A percentile compares a stretch with the other conserved stretches of the same genome.
Evolutionary conservation across 2,797 vertebrate genomes (phyloP).

Genomic region (Sebastes elongatus): DNA sequence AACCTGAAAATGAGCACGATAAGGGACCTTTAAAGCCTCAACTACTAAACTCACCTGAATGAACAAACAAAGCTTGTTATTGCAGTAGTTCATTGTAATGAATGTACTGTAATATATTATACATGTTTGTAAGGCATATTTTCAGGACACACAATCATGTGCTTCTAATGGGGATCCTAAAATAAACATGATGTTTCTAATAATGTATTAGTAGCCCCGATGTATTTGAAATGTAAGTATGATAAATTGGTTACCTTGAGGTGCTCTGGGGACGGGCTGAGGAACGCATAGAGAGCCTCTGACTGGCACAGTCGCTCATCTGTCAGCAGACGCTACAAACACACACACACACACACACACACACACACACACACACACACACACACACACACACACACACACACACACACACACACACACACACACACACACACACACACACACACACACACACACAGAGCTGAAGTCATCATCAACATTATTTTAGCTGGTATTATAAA

Average conservation of each 20-base stretch:
- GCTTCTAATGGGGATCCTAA: too few relatives aligned
- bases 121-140: too few relatives aligned
- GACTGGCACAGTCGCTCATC: conserved; percentile 96
- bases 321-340: conserved; percentile 82
- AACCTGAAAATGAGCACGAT: too few relatives aligned
- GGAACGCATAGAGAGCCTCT: conserved; percentile 96
- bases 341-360: not conserved
- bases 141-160: too few relatives aligned
- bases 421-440: not conserved
- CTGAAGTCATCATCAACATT: not conserved
- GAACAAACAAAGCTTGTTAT: not conserved
- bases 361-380: too few relatives aligned
- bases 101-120: not conserved
- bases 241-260: conserved; percentile 85
- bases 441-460: conserved; percentile 1
- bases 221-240: not conserved
- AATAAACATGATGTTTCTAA: not conserved
- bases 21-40: not conserved
- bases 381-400: too few relatives aligned
- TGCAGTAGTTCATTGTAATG: not conserved
- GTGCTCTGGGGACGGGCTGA: conserved; percentile 96
- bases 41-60: not conserved
- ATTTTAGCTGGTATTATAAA: not conserved
- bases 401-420: not conserved
- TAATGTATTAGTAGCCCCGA: not conserved